These are phyloP conservation scores for Notocelia uddmanniana DNA, from an alignment of 2,888 invertebrate genomes.

Conservation along the genomic window DNA sequence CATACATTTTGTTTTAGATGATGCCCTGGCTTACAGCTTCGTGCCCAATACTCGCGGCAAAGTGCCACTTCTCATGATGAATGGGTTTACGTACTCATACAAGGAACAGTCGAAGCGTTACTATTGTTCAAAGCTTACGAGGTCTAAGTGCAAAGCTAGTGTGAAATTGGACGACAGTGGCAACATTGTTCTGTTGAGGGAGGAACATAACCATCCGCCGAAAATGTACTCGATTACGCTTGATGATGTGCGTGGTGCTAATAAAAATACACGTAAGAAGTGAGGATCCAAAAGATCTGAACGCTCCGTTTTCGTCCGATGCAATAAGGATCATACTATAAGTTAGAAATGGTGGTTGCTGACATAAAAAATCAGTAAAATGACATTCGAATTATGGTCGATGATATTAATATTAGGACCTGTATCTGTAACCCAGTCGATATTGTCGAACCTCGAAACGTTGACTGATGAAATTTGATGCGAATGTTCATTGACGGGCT, in stretches of 20 bases:
- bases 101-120: constrained; percentile 43
- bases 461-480: too few species aligned
- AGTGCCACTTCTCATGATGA: constrained; percentile 36
- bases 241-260: background rate
- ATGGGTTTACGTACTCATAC: constrained; percentile 40
- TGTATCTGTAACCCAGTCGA: too few species aligned
- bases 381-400: background rate
- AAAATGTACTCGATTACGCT: constrained; percentile 19
- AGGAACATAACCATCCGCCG: constrained; percentile 36
- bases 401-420: too few species aligned
- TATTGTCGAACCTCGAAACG: too few species aligned
- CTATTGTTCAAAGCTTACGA: constrained; percentile 40
- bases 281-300: background rate
- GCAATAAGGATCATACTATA: background rate
- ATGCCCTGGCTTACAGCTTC: constrained; percentile 40
- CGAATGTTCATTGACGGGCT: too few species aligned
- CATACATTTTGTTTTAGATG: constrained; percentile 20
- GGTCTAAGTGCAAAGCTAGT: constrained; percentile 41
- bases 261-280: background rate
- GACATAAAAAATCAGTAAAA: background rate
- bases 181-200: constrained; percentile 14
- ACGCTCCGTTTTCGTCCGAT: too few species aligned
- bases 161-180: constrained; percentile 38
- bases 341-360: background rate
- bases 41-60: constrained; percentile 42